Evolutionary conservation across 2,888 invertebrate genomes (phyloP).

Genomic region (Eupithecia abbreviata): DNA sequence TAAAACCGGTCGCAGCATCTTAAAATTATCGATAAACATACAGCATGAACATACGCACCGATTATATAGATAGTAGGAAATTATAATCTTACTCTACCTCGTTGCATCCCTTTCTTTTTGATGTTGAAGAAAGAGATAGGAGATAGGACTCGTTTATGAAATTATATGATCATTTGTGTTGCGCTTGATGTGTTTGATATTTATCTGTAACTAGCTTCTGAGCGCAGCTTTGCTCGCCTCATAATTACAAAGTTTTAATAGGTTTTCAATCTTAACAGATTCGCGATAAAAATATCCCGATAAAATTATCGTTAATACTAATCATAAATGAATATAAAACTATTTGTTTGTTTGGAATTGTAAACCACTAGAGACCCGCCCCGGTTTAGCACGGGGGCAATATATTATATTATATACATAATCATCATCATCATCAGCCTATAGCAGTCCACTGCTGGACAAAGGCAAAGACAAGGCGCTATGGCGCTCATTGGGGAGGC

Average conservation of each 20-base stretch:
- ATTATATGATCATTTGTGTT: conserved; percentile 56
- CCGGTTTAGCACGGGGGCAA: too few relatives aligned
- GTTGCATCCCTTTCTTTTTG: conserved; percentile 49
- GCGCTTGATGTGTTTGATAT: conserved; percentile 43
- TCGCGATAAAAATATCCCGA: neutral
- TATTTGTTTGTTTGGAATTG: neutral
- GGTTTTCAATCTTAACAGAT: neutral
- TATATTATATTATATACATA: too few relatives aligned
- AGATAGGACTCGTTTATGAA: conserved; percentile 41
- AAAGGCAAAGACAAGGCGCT: too few relatives aligned
- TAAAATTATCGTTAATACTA: too few relatives aligned
- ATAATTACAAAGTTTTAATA: neutral
- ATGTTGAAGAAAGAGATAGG: conserved; percentile 36
- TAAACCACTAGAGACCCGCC: too few relatives aligned
- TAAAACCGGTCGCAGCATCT: conserved; percentile 41
- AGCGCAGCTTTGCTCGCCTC: neutral
- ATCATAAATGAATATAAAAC: neutral
- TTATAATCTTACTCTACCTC: conserved; percentile 57
- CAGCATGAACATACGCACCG: conserved; percentile 58
- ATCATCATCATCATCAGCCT: too few relatives aligned
- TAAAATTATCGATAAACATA: conserved; percentile 55
- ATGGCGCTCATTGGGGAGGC: too few relatives aligned
- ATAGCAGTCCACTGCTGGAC: too few relatives aligned
- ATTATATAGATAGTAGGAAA: conserved; percentile 64
- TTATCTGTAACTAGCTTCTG: conserved; percentile 21